Conservation (phyloP, 2,797 vertebrate genomes). For the Nyctibius grandis region DNA sequence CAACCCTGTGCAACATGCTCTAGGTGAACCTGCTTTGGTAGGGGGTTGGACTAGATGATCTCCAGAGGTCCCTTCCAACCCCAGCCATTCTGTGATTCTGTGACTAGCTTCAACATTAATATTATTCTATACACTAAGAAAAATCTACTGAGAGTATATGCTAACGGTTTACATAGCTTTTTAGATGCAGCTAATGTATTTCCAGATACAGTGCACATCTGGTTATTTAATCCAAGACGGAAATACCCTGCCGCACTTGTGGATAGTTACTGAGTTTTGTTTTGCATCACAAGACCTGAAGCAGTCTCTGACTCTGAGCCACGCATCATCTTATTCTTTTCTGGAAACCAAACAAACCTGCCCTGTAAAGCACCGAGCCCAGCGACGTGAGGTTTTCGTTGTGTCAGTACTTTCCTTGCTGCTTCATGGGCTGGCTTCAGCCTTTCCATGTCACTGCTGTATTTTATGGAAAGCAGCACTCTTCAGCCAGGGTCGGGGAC, state of each 20-base stretch:
- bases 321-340: not conserved
- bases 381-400: accelerated
- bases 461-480: not conserved
- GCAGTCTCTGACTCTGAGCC: not conserved
- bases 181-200: not conserved
- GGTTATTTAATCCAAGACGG: not conserved
- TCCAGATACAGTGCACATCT: not conserved
- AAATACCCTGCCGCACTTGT: not conserved
- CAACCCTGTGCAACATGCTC: no score
- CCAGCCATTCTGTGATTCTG: no score
- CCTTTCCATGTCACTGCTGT: not conserved
- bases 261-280: not conserved
- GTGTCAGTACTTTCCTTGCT: not conserved
- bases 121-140: not conserved
- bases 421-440: not conserved
- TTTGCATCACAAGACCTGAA: not conserved
- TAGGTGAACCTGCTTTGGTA: no score
- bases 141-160: not conserved
- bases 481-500: not conserved
- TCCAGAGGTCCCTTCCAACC: no score
- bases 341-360: not conserved
- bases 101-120: no score
- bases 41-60: no score
- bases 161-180: not conserved
- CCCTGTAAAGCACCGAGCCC: accelerated